phyloP scores from a whole-genome alignment of 2,113 vertebrate species.

The Heterotis niloticus region DNA sequence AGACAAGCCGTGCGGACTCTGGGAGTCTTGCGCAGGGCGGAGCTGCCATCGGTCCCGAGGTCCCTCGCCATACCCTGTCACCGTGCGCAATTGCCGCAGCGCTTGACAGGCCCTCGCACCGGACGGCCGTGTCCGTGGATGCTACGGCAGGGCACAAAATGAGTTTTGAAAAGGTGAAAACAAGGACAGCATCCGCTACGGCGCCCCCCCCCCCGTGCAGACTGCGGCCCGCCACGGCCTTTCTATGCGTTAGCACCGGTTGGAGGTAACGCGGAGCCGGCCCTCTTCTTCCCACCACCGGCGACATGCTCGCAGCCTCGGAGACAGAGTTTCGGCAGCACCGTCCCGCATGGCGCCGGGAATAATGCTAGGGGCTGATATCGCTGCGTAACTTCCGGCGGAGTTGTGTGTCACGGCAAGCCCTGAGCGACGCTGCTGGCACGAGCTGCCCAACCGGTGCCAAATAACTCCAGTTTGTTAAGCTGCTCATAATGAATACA shows the following conservation, averaged over 20 bases:
- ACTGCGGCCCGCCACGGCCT: background rate
- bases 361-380: background rate
- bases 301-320: background rate
- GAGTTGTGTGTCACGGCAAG: background rate
- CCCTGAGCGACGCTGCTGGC: background rate
- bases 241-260: background rate
- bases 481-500: background rate
- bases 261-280: background rate
- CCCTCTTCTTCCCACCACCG: slow-evolving; percentile 5
- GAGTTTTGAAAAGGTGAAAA: background rate
- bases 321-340: background rate
- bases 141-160: slow-evolving; percentile 31
- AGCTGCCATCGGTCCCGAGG: slow-evolving; percentile 26
- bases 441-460: background rate
- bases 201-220: background rate
- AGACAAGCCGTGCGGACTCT: background rate
- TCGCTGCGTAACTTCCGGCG: background rate
- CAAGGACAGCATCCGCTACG: slow-evolving; percentile 24
- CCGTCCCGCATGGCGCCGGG: background rate
- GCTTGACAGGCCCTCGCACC: slow-evolving; percentile 22
- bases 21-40: background rate
- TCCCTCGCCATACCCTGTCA: slow-evolving; percentile 31
- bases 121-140: slow-evolving; percentile 25
- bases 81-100: slow-evolving; percentile 19
- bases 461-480: background rate